Conservation (phyloP, 2,113 vertebrate genomes). For the Serinus canaria region DNA sequence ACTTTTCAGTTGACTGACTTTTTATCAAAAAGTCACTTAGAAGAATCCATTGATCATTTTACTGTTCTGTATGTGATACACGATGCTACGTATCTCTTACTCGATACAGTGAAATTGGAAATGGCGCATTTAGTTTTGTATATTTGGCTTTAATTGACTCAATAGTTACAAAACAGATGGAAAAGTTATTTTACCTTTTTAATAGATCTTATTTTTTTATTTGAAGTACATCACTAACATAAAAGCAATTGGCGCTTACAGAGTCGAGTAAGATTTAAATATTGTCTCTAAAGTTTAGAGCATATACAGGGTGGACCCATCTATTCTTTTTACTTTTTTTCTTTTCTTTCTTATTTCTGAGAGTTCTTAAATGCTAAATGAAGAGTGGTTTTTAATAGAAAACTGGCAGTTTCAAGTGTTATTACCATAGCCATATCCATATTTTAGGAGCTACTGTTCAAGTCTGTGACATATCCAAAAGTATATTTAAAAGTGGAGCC, state of each 20-base stretch:
- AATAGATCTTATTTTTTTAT: conserved; percentile 80
- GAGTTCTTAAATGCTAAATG: conserved; percentile 33
- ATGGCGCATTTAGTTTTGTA: conserved; percentile 56
- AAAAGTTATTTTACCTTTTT: conserved; percentile 72
- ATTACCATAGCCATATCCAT: conserved; percentile 6
- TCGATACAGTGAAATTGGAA: conserved; percentile 45
- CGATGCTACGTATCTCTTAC: conserved; percentile 9
- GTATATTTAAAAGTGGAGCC: neutral
- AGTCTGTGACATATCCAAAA: neutral
- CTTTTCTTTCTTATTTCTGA: neutral
- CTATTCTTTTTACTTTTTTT: neutral
- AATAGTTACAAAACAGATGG: conserved; percentile 43
- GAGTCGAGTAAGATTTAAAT: conserved; percentile 54
- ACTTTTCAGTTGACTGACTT: conserved; percentile 63
- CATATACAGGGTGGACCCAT: conserved; percentile 44
- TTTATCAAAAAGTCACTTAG: conserved; percentile 64
- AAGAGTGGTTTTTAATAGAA: conserved; percentile 63
- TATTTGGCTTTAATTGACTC: conserved; percentile 65
- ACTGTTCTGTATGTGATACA: conserved; percentile 18
- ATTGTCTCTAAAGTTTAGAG: conserved; percentile 63
- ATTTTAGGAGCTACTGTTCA: conserved; percentile 13
- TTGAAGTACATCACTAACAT: conserved; percentile 68
- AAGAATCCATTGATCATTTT: conserved; percentile 58
- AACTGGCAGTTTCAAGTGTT: conserved; percentile 48
- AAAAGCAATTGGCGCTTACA: conserved; percentile 51